Conservation (phyloP, 2,888 invertebrate species). For the Lydus trimaculatus region DNA sequence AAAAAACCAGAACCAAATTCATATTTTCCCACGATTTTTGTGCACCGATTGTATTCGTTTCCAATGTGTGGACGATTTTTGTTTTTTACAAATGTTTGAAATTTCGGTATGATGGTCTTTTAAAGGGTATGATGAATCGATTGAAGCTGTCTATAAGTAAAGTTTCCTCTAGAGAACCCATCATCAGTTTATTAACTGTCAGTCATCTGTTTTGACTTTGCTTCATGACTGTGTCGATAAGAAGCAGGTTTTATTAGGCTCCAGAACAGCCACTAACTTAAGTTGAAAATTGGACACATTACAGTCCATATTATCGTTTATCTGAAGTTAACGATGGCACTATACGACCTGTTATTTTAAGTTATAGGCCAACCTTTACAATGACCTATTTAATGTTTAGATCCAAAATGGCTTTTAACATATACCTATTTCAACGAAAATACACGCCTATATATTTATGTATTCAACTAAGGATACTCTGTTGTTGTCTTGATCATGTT, state of each 20-base stretch:
- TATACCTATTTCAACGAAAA: too few relatives aligned
- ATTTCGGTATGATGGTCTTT: neutral
- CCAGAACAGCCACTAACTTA: conserved; percentile 9
- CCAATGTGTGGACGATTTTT: neutral
- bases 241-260: conserved; percentile 25
- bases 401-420: neutral
- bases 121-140: conserved; percentile 11
- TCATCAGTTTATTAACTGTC: conserved; percentile 26
- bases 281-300: neutral
- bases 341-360: neutral
- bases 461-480: neutral
- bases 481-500: neutral
- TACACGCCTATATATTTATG: too few relatives aligned
- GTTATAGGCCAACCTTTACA: neutral
- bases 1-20: neutral
- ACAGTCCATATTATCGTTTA: neutral
- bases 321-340: neutral
- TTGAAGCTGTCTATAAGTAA: conserved; percentile 17
- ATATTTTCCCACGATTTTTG: neutral
- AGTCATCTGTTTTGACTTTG: conserved; percentile 27
- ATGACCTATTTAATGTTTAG: neutral
- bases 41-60: neutral
- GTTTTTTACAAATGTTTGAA: neutral
- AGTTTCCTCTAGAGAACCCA: conserved; percentile 11
- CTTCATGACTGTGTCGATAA: conserved; percentile 28